Evolutionary conservation across 2,888 invertebrate genomes (phyloP).

Genomic region (Dexiosoma caninum): DNA sequence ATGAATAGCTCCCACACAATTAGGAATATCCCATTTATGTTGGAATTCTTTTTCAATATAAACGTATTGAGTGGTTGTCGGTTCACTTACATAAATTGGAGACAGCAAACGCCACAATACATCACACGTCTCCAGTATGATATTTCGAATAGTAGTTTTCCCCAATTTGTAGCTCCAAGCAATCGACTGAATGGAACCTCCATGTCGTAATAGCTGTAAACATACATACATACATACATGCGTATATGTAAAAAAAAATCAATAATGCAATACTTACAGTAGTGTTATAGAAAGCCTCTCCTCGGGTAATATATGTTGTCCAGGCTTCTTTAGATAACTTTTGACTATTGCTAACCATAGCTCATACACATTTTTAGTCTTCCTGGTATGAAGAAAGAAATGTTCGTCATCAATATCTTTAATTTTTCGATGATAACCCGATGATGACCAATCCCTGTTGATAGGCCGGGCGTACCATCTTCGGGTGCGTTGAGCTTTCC

Average conservation of each 20-base stretch:
- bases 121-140: conserved; percentile 27
- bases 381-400: no score
- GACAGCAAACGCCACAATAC: conserved; percentile 7
- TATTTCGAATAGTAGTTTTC: conserved; percentile 16
- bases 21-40: no score
- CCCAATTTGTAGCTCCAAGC: conserved; percentile 31
- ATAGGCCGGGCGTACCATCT: no score
- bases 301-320: not conserved
- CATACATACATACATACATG: no score
- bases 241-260: no score
- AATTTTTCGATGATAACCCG: no score
- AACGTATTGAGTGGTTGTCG: conserved; percentile 20
- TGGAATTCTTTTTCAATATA: conserved; percentile 32
- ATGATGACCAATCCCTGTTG: no score
- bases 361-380: not conserved
- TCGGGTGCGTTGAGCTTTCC: no score
- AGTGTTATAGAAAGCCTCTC: conserved; percentile 9
- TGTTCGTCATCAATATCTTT: no score
- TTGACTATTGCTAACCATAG: not conserved
- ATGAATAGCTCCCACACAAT: conserved; percentile 35
- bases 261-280: no score
- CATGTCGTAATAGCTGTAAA: not conserved
- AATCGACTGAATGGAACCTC: conserved; percentile 11
- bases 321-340: not conserved
- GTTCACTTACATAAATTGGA: conserved; percentile 27